Percentiles rank a stretch among this genome's conserved stretches.
These are phyloP conservation scores for Siniperca undulata DNA, from an alignment of 2,797 vertebrate genomes.

Conservation along the genomic window DNA sequence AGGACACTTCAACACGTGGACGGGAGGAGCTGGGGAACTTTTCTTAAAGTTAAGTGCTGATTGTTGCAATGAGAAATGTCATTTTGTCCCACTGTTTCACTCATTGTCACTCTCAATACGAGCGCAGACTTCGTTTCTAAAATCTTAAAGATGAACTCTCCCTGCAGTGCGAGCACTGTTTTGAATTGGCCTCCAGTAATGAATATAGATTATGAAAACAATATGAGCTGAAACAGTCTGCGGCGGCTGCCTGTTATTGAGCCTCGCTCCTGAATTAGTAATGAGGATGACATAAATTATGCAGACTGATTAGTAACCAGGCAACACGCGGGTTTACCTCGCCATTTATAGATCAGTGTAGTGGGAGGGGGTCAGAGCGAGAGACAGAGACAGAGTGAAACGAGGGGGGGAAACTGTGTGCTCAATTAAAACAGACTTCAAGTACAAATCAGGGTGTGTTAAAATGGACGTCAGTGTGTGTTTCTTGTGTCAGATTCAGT, in stretches of 20 bases:
- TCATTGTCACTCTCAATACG: background rate
- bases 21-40: background rate
- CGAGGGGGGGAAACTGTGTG: background rate
- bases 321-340: conserved; percentile 59
- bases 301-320: conserved; percentile 73
- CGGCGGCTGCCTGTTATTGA: conserved; percentile 53
- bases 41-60: conserved; percentile 11
- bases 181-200: conserved; percentile 34
- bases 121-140: conserved; percentile 22
- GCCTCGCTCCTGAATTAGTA: conserved; percentile 63
- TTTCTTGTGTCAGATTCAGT: background rate
- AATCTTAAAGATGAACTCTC: conserved; percentile 14
- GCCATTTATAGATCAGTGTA: conserved; percentile 36
- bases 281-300: conserved; percentile 71
- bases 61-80: background rate
- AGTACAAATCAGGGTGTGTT: background rate
- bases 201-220: conserved; percentile 71
- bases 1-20: background rate
- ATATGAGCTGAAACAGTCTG: conserved; percentile 43
- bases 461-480: background rate
- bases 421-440: conserved; percentile 17
- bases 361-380: background rate
- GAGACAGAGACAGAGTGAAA: background rate
- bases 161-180: conserved; percentile 10
- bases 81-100: background rate